A percentile compares a stretch with the other conserved stretches of the same genome.
Evolutionary conservation across 2,797 vertebrate genomes (phyloP).

Genomic region (Coluber constrictor): DNA sequence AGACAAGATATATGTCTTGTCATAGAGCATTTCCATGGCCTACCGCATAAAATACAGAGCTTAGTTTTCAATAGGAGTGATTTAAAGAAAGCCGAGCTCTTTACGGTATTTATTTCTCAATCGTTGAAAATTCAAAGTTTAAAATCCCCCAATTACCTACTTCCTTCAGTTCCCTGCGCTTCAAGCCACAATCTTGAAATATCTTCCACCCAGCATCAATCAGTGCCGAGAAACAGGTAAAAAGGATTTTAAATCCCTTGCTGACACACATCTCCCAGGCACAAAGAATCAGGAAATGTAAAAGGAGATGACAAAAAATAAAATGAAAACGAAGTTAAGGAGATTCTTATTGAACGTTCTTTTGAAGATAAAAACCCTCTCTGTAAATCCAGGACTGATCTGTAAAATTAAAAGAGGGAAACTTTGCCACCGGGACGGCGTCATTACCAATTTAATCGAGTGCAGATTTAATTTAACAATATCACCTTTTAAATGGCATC

Average conservation of each 20-base stretch:
- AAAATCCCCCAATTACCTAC: neutral
- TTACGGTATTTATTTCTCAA: neutral
- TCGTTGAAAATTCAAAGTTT: neutral
- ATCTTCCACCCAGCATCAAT: neutral
- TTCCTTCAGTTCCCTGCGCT: neutral
- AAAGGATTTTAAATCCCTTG: slow-evolving; percentile 40
- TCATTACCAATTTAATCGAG: slow-evolving; percentile 10
- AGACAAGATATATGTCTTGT: neutral
- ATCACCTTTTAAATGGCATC: neutral
- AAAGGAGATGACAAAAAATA: neutral
- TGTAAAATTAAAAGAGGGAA: slow-evolving; percentile 31
- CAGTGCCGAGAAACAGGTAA: neutral
- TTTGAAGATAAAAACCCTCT: neutral
- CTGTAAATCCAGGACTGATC: neutral
- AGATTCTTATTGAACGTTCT: neutral
- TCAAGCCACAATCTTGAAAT: neutral
- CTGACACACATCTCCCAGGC: neutral
- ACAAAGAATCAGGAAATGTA: slow-evolving; percentile 31
- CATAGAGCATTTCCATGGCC: neutral
- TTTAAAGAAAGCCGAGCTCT: neutral
- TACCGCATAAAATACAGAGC: neutral
- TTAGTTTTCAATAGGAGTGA: neutral
- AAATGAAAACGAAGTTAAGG: slow-evolving; percentile 38
- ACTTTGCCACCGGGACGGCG: neutral
- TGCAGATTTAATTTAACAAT: slow-evolving; percentile 26